A percentile compares a stretch with the other conserved stretches of the same genome.
Evolutionary conservation across 2,113 vertebrate species (phyloP).

Genomic region (human (Homo sapiens)): GRCh38 chr11:86694001-86694500

Average conservation of each 20-base stretch:
- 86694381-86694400: neutral
- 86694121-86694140: neutral
- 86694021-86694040: constrained; percentile 56
- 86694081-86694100: neutral
- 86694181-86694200: neutral
- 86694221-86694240: constrained; percentile 16
- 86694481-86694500: neutral
- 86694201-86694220: constrained; percentile 1
- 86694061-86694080: constrained; percentile 68
- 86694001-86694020: constrained; percentile 66
- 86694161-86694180: neutral
- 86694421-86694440: neutral
- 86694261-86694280: neutral
- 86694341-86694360: neutral
- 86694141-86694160: neutral
- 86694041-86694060: constrained; percentile 34
- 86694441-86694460: neutral
- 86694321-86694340: neutral
- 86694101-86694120: neutral
- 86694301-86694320: constrained; percentile 18
- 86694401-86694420: neutral
- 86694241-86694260: constrained; percentile 4
- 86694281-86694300: constrained; percentile 4
- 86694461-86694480: neutral
- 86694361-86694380: neutral